Percentiles rank a stretch among this genome's conserved stretches.
phyloP scores from a whole-genome alignment of 2,797 vertebrate species.

The Alfaro cultratus region DNA sequence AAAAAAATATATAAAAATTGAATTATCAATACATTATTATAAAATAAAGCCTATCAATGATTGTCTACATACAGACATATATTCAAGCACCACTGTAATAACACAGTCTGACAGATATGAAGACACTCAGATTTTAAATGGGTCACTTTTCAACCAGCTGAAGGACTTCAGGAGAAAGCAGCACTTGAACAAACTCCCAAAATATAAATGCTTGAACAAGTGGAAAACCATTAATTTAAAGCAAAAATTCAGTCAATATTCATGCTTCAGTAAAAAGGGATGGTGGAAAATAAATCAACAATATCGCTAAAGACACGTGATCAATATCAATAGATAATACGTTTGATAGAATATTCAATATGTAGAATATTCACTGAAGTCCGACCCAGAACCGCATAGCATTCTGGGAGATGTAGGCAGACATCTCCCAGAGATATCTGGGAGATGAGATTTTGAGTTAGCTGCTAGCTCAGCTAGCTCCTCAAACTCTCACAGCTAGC shows the following conservation, averaged over 20 bases:
- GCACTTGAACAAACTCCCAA: slow-evolving; percentile 66
- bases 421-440: too few relatives aligned
- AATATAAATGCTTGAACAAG: slow-evolving; percentile 42
- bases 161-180: slow-evolving; percentile 75
- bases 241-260: slow-evolving; percentile 37
- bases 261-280: slow-evolving; percentile 56
- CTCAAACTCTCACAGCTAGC: too few relatives aligned
- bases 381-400: too few relatives aligned
- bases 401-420: too few relatives aligned
- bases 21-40: slow-evolving; percentile 16
- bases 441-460: too few relatives aligned
- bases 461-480: too few relatives aligned
- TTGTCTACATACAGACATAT: slow-evolving; percentile 19
- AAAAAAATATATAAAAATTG: slow-evolving; percentile 40
- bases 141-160: slow-evolving; percentile 85
- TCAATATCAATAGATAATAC: too few relatives aligned
- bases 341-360: too few relatives aligned
- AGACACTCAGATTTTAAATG: slow-evolving; percentile 60
- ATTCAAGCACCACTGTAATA: slow-evolving; percentile 28
- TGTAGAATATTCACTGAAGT: too few relatives aligned
- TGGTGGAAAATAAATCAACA: slow-evolving; percentile 10
- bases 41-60: slow-evolving; percentile 44
- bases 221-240: slow-evolving; percentile 44
- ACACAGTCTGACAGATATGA: slow-evolving; percentile 18
- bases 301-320: too few relatives aligned